phyloP scores from a whole-genome alignment of 2,888 invertebrate genomes.

The Eucera pruinosa region DNA sequence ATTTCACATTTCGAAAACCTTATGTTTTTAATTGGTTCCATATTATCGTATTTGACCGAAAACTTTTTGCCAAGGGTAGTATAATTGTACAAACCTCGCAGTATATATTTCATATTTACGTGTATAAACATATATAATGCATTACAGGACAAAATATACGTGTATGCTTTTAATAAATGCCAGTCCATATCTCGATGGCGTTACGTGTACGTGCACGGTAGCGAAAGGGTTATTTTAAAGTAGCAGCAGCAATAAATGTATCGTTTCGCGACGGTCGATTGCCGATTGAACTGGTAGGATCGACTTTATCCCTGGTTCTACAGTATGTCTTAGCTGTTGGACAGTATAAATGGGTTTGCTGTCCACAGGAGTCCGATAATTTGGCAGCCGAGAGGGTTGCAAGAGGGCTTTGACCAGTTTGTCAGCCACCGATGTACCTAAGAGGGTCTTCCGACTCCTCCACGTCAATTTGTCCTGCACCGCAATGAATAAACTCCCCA shows the following conservation, averaged over 20 bases:
- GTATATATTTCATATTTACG: too few relatives aligned
- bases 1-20: too few relatives aligned
- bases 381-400: constrained; percentile 79
- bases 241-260: background rate
- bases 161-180: too few relatives aligned
- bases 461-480: constrained; percentile 78
- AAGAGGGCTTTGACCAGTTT: constrained; percentile 81
- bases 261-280: constrained; percentile 27
- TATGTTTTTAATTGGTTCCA: too few relatives aligned
- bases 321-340: constrained; percentile 58
- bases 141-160: too few relatives aligned
- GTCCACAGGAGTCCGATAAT: constrained; percentile 82
- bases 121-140: too few relatives aligned
- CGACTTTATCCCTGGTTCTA: constrained; percentile 48
- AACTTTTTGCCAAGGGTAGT: too few relatives aligned
- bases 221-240: background rate
- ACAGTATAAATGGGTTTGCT: constrained; percentile 80
- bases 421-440: constrained; percentile 79
- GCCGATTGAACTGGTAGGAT: constrained; percentile 21
- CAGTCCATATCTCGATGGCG: too few relatives aligned
- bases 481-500: constrained; percentile 79
- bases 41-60: too few relatives aligned
- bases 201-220: too few relatives aligned
- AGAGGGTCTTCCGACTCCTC: constrained; percentile 69
- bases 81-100: too few relatives aligned